Evolutionary conservation across 2,113 vertebrate genomes (phyloP).

Genomic region (Montifringilla adamsi): DNA sequence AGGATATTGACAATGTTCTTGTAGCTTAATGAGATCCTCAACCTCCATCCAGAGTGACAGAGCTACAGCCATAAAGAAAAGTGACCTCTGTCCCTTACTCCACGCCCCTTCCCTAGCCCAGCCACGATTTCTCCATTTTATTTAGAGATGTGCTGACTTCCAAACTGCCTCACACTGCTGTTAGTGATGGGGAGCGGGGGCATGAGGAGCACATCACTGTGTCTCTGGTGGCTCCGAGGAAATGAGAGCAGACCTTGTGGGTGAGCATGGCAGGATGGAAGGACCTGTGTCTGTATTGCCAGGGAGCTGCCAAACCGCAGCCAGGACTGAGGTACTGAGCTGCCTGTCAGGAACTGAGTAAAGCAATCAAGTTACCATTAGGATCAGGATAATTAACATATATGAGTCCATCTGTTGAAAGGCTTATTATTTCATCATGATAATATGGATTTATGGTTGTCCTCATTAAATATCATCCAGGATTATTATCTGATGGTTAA

Average conservation of each 20-base stretch:
- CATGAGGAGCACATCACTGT: not conserved
- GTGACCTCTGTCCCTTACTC: not conserved
- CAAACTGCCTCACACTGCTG: not conserved
- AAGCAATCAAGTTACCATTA: not conserved
- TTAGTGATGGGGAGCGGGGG: not conserved
- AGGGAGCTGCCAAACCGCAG: not conserved
- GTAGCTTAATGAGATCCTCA: not conserved
- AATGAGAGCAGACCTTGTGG: not conserved
- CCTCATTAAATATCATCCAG: not conserved
- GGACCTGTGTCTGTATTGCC: too few species aligned
- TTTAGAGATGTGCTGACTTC: not conserved
- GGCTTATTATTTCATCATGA: not conserved
- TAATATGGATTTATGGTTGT: not conserved
- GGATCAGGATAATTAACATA: not conserved
- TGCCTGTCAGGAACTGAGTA: not conserved
- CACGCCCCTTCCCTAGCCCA: not conserved
- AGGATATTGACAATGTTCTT: not conserved
- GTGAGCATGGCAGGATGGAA: not conserved
- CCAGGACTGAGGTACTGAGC: not conserved
- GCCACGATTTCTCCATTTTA: not conserved
- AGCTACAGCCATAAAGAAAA: not conserved
- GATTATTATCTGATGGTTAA: not conserved
- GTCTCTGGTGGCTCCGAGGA: not conserved
- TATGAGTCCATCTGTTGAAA: not conserved
- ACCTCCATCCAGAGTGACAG: rapidly evolving